Evolutionary conservation across 2,113 vertebrate genomes (phyloP), one percentile per base, ranked within the genome.

Genomic region (Rhinopomastus cyanomelas): DNA sequence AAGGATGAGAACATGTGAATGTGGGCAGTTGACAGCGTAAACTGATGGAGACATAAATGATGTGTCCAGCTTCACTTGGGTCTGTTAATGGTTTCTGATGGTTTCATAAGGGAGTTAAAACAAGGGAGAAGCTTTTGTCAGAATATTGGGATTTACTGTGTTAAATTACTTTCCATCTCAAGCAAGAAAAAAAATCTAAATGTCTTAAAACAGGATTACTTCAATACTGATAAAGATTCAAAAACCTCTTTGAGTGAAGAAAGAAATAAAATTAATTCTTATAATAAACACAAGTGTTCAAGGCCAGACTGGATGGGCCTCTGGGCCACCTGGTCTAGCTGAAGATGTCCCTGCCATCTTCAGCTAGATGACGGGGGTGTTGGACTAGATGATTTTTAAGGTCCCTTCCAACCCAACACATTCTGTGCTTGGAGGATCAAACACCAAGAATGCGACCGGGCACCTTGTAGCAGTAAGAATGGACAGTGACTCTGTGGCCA

Each of bases 401-500:
- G 17, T 48, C 46, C 19, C 46, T 48, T 48, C 46, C 46, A 18
- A 48, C 46, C 46, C 46, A 48, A 48, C 18, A 16, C 46, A 48
- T 18, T 48, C 46, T 48, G 46, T 48, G 80, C 11, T 42, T 42
- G 39, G 39, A 42, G 11, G 39, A 72, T 74, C 87, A 80, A 94
- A 61, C 57, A 74, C 29, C 39, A 21, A 32, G 78, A 85, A 80
- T 16, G 22, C 88, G 78, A 76, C 72, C 81, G 73, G 51, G 82
- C 65, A 52, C 57, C 30, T 67, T 80, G 76, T 19, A 89, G 69
- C 78, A 89, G 69, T 65, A 91, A 94, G 87, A 55, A 88, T 16
- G 91, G 91, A 39, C 90, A 87, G 85, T 96, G 96, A 95, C 85
- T 97, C 96, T 96, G 72, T 79, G 85, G n/a, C 55, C 26, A 16